These are phyloP conservation scores for Pituophis catenifer DNA, from an alignment of 2,113 vertebrate species.

Conservation along the genomic window DNA sequence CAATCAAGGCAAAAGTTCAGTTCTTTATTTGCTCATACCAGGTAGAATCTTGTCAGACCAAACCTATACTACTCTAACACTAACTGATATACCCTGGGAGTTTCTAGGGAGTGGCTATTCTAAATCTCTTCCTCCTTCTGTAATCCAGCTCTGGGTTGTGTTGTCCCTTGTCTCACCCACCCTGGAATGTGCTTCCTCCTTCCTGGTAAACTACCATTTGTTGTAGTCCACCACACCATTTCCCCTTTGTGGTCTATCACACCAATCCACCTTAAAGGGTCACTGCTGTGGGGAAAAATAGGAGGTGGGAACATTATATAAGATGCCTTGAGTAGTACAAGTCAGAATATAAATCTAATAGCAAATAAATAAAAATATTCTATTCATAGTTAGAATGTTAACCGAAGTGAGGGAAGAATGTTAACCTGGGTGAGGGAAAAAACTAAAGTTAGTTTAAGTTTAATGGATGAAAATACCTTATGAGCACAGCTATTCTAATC, in stretches of 20 bases:
- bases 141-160: background rate
- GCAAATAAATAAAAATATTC: background rate
- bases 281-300: background rate
- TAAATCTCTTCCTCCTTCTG: background rate
- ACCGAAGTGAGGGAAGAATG: background rate
- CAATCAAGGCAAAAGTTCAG: background rate
- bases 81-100: background rate
- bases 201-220: background rate
- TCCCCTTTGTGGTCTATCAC: background rate
- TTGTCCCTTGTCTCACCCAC: background rate
- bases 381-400: background rate
- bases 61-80: background rate
- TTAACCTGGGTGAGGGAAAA: background rate
- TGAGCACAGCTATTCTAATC: background rate
- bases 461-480: background rate
- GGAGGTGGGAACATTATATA: background rate
- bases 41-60: background rate
- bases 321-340: background rate
- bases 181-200: background rate
- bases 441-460: background rate
- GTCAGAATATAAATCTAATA: background rate
- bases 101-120: background rate
- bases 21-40: background rate
- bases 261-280: background rate
- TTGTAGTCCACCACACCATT: background rate